Conservation (phyloP, 2,113 vertebrate genomes). For the Psilopogon haemacephalus region DNA sequence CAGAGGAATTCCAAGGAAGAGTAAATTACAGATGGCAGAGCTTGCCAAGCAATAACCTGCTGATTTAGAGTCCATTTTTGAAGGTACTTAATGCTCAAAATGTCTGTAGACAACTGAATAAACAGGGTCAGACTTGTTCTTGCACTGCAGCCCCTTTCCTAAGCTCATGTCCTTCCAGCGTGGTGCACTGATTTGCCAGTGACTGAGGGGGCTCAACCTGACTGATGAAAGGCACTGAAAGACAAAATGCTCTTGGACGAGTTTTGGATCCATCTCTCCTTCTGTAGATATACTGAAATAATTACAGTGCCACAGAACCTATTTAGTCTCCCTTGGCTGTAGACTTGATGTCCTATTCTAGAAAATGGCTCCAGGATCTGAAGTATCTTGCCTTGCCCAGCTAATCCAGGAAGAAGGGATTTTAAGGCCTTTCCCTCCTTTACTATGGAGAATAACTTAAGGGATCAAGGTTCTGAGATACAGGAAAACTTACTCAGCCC, state of each 20-base stretch:
- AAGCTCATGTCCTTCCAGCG: background rate
- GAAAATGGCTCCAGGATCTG: background rate
- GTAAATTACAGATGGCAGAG: background rate
- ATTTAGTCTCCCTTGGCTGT: background rate
- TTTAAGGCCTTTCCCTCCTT: background rate
- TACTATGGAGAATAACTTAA: background rate
- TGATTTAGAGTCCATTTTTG: slow-evolving; percentile 16
- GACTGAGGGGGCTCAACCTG: too few species aligned
- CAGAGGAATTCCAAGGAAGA: background rate
- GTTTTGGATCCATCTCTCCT: background rate
- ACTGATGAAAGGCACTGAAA: background rate
- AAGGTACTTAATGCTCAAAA: background rate
- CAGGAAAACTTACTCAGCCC: background rate
- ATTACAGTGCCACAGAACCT: background rate
- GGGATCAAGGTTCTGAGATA: background rate
- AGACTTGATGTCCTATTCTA: background rate
- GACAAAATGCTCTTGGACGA: background rate
- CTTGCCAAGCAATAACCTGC: background rate
- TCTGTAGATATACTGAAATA: background rate
- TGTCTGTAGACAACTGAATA: background rate
- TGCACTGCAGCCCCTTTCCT: background rate
- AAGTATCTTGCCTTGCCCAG: background rate
- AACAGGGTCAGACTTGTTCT: background rate
- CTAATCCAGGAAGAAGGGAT: background rate
- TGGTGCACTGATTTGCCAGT: background rate